phyloP scores from a whole-genome alignment of 2,113 vertebrate genomes.

The Pteropus alecto region DNA sequence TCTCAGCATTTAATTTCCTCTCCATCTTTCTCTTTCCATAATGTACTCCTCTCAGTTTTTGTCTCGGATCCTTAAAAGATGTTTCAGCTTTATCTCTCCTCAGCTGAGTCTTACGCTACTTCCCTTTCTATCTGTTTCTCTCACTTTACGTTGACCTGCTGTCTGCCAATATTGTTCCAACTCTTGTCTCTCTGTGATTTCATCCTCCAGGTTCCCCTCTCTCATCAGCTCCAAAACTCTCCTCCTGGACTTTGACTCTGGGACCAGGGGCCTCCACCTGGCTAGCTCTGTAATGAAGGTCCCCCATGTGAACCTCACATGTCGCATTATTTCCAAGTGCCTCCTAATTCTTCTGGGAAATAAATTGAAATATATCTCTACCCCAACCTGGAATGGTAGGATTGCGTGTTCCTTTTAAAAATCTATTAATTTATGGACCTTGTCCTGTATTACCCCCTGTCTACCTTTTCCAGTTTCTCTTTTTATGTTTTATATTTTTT shows the following conservation, averaged over 20 bases:
- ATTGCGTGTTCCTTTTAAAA: background rate
- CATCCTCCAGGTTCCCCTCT: background rate
- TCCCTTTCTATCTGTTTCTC: background rate
- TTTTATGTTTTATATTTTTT: background rate
- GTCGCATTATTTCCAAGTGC: background rate
- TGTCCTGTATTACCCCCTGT: background rate
- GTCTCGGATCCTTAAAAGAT: background rate
- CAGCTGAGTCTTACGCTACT: background rate
- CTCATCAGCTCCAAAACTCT: background rate
- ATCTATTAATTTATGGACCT: background rate
- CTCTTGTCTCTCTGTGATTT: background rate
- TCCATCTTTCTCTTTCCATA: background rate
- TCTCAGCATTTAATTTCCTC: background rate
- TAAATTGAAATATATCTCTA: background rate
- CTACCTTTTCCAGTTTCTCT: background rate
- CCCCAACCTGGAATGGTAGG: background rate
- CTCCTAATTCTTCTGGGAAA: background rate
- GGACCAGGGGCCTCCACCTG: background rate
- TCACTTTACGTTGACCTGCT: background rate
- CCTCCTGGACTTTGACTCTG: background rate
- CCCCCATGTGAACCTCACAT: background rate
- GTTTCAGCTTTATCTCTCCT: background rate
- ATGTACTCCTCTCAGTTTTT: background rate
- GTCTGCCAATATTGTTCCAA: background rate
- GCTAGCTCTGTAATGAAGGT: background rate